Base-by-base conservation (phyloP, 2,113 vertebrate genomes). In the Brevimyrus niger region DNA sequence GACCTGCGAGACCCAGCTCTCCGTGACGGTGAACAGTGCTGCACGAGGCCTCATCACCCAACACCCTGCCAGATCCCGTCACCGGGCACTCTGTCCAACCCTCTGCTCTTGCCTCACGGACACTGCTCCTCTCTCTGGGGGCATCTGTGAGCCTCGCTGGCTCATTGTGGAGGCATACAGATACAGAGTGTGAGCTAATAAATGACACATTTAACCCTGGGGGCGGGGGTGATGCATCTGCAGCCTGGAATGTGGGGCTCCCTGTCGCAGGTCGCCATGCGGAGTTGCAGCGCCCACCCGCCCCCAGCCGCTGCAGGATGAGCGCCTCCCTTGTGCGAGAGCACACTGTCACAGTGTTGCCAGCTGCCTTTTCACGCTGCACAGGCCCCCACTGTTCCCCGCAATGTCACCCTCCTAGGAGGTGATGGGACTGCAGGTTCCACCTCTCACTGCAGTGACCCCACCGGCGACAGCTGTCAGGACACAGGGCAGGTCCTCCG, bases 291-390 rank as follows among this genome's bases (percentile, higher is more conserved):
- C 1, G 42, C 19, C n/a, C 8, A 7, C 21, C 38, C 21, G 2
- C 23, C 82, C 42, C 38, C 23, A 46, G 38, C 80, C 42, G 0
- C 44, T 87, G 44, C 2, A 9, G 15, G 19, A 46, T 47, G 82
- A 84, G 44, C 82, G 8, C 38, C 38, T 42, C 44, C 44, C 82
- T 84, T 84, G 82, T 84, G 44, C 82, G 0, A 84, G 82, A 47
- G 82, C 35, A 84, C 82, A 84, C 82, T 84, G 44, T 44, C 38
- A 46, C 82, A 84, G 82, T 84, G 82, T 84, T 58, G 35, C 82
- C 61, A 23, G 21, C 38, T 19, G 73, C 31, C 17, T 38, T 80
- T 42, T 80, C 73, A 80, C 35, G 21, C 35, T 4, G 82, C 44
- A 84, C 82, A 84, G 82, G 23, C 42, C 9, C 44, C 82, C 82